Evolutionary conservation across 2,888 invertebrate genomes (phyloP).

Genomic region (Phlogophora meticulosa): DNA sequence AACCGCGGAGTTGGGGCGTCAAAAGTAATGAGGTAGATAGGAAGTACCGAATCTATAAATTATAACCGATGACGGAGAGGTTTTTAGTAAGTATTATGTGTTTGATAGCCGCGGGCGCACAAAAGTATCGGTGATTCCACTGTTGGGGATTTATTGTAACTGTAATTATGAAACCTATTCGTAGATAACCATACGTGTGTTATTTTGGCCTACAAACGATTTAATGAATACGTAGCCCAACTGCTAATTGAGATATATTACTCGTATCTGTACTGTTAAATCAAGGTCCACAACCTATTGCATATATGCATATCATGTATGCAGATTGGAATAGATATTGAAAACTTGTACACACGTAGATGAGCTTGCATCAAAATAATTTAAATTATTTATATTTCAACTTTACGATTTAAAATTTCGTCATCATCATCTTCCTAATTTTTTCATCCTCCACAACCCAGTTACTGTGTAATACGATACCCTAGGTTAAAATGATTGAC

Average conservation of each 20-base stretch:
- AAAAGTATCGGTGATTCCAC: slow-evolving; percentile 36
- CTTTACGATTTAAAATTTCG: too few relatives aligned
- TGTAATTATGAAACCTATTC: slow-evolving; percentile 51
- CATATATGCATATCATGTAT: slow-evolving; percentile 26
- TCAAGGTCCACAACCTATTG: slow-evolving; percentile 39
- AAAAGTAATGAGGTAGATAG: slow-evolving; percentile 61
- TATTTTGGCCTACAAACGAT: slow-evolving; percentile 43
- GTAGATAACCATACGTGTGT: slow-evolving; percentile 33
- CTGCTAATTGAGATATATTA: slow-evolving; percentile 40
- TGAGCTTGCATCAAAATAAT: slow-evolving; percentile 18
- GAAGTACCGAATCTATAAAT: slow-evolving; percentile 66
- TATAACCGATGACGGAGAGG: slow-evolving; percentile 68
- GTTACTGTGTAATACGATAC: too few relatives aligned
- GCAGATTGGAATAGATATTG: slow-evolving; percentile 14
- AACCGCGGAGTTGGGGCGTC: slow-evolving; percentile 36
- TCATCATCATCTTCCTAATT: too few relatives aligned
- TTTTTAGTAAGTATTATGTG: slow-evolving; percentile 48
- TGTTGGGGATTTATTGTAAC: slow-evolving; percentile 58
- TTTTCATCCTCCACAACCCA: too few relatives aligned
- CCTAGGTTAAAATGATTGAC: too few relatives aligned
- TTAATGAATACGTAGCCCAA: slow-evolving; percentile 36
- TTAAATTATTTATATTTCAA: too few relatives aligned
- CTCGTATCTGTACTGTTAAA: slow-evolving; percentile 18
- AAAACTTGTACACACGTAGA: slow-evolving; percentile 19
- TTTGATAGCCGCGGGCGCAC: slow-evolving; percentile 51